A percentile compares a stretch with the other conserved stretches of the same genome.
Conservation (phyloP, 2,888 invertebrate species). For the Globia sparganii region DNA sequence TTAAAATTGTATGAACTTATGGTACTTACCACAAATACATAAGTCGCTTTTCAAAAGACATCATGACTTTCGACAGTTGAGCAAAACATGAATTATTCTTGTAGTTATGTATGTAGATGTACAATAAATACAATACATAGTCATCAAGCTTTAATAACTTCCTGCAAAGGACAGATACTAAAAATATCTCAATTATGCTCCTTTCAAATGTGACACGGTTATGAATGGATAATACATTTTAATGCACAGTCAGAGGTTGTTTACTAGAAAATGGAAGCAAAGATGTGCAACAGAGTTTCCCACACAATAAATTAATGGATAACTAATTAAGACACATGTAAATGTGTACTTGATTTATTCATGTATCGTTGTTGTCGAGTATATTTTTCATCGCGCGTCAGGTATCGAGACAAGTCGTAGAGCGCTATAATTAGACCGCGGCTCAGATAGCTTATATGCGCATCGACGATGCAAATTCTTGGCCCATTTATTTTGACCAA, state of each 20-base stretch:
- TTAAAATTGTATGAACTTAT: background rate
- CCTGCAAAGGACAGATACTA: slow-evolving; percentile 50
- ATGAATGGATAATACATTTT: slow-evolving; percentile 40
- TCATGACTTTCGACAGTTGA: slow-evolving; percentile 44
- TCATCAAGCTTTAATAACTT: slow-evolving; percentile 54
- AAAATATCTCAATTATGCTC: slow-evolving; percentile 45
- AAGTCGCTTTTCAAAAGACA: slow-evolving; percentile 15
- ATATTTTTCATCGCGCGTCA: slow-evolving; percentile 74
- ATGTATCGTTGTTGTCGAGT: slow-evolving; percentile 19
- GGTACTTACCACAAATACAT: slow-evolving; percentile 3
- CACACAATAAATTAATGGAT: slow-evolving; percentile 42
- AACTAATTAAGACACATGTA: slow-evolving; percentile 43
- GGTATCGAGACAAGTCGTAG: slow-evolving; percentile 75
- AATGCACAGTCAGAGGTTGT: slow-evolving; percentile 26
- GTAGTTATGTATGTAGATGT: slow-evolving; percentile 10
- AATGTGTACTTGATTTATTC: slow-evolving; percentile 24
- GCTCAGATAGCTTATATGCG: slow-evolving; percentile 81
- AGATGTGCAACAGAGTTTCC: slow-evolving; percentile 12
- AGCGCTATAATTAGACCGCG: slow-evolving; percentile 81
- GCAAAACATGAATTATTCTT: slow-evolving; percentile 34
- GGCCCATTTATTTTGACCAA: slow-evolving; percentile 78
- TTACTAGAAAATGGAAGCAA: slow-evolving; percentile 40
- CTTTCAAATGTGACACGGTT: slow-evolving; percentile 34
- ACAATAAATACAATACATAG: slow-evolving; percentile 37
- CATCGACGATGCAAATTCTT: slow-evolving; percentile 80